These are phyloP conservation scores for Mastomys coucha DNA, from an alignment of 2,113 vertebrate species.

Conservation along the genomic window DNA sequence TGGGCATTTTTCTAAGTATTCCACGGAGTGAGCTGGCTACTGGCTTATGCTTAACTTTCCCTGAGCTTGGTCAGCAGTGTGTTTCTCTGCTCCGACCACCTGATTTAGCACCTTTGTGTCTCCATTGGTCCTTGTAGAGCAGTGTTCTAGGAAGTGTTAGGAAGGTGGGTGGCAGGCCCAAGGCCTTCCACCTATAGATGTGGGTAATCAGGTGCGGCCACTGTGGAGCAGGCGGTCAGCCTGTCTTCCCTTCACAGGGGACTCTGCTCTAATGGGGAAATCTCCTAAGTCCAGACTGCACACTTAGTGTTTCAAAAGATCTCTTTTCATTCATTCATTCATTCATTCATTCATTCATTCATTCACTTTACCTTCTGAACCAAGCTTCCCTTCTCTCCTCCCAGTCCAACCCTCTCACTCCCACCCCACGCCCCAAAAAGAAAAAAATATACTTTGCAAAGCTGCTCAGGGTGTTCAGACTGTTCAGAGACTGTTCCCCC, in stretches of 20 bases:
- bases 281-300: not conserved
- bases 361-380: too few species aligned
- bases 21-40: accelerated
- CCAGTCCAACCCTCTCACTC: too few species aligned
- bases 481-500: too few species aligned
- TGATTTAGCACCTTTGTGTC: not conserved
- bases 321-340: not conserved
- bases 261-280: not conserved
- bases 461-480: too few species aligned
- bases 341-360: too few species aligned
- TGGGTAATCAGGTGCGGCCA: not conserved
- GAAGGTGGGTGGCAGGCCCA: not conserved
- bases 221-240: not conserved
- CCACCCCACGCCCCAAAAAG: too few species aligned
- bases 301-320: not conserved
- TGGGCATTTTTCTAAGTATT: not conserved
- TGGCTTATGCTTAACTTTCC: not conserved
- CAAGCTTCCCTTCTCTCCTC: too few species aligned
- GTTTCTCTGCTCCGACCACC: not conserved
- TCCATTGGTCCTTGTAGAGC: not conserved
- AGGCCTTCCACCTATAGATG: not conserved
- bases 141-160: not conserved
- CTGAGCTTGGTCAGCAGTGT: accelerated
- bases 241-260: not conserved
- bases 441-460: too few species aligned